phyloP scores from a whole-genome alignment of 1,140 invertebrate genomes.

The Zaprionus tsacasi region DNA sequence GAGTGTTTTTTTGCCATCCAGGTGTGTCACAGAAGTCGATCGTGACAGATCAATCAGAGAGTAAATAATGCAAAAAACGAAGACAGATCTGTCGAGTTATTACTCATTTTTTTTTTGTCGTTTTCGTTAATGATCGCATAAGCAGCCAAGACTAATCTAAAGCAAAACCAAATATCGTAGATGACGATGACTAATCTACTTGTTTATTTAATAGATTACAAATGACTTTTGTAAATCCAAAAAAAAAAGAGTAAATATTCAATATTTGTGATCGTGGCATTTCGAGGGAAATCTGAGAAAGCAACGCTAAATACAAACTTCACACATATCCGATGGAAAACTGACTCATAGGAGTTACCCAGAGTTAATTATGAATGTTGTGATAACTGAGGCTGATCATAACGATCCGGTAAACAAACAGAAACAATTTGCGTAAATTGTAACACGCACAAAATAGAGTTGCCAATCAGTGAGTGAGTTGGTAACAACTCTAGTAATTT shows the following conservation, averaged over 20 bases:
- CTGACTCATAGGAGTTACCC: not conserved
- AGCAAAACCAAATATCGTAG: not conserved
- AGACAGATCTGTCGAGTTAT: not conserved
- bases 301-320: not conserved
- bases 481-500: not conserved
- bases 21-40: not conserved
- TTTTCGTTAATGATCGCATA: not conserved
- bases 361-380: conserved; percentile 6
- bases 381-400: not conserved
- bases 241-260: not conserved
- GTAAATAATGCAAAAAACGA: conserved; percentile 5
- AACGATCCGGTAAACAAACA: not conserved
- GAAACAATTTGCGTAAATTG: conserved; percentile 1
- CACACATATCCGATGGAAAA: not conserved
- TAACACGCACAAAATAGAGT: not conserved
- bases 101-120: not conserved
- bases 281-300: conserved; percentile 7
- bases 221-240: not conserved
- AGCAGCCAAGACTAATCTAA: not conserved
- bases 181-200: not conserved
- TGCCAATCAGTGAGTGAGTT: not conserved
- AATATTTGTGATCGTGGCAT: conserved; percentile 1
- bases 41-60: conserved; percentile 8
- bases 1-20: not conserved
- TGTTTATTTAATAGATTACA: not conserved